Conservation (phyloP, 1,140 invertebrate genomes). For the Plodia interpunctella region DNA sequence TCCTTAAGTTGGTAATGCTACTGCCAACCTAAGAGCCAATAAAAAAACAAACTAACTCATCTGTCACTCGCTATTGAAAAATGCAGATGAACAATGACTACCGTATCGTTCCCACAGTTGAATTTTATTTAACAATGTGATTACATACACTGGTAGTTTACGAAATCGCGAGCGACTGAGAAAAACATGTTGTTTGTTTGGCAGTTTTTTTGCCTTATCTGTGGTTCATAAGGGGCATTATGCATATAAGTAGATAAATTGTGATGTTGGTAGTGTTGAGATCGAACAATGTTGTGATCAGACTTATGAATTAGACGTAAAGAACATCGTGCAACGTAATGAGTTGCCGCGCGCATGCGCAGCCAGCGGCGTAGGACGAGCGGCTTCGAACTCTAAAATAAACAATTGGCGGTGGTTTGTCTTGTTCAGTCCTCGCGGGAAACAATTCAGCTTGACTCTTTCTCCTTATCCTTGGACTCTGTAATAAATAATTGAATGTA, state of each 20-base stretch:
- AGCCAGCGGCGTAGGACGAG: slow-evolving; percentile 38
- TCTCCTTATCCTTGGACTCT: slow-evolving; percentile 74
- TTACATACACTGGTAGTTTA: too few relatives aligned
- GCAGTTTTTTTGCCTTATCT: neutral
- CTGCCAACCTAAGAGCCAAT: neutral
- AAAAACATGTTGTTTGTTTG: neutral
- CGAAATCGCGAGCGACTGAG: too few relatives aligned
- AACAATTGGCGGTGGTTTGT: slow-evolving; percentile 74
- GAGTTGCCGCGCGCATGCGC: slow-evolving; percentile 24
- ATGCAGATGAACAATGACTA: neutral
- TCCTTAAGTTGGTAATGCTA: slow-evolving; percentile 19
- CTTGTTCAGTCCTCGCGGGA: slow-evolving; percentile 59
- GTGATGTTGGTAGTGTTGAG: slow-evolving; percentile 11
- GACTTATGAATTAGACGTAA: slow-evolving; percentile 46
- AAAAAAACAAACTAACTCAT: neutral
- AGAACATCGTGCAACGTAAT: slow-evolving; percentile 57
- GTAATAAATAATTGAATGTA: slow-evolving; percentile 7
- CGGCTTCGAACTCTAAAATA: slow-evolving; percentile 68
- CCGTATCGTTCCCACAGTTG: neutral
- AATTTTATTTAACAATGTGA: neutral
- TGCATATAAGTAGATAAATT: neutral
- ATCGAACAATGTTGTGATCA: slow-evolving; percentile 50
- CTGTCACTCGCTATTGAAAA: neutral
- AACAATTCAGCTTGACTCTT: slow-evolving; percentile 74
- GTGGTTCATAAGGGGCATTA: neutral